These are phyloP conservation scores for Mycalesis mineus DNA, from an alignment of 2,888 invertebrate species.

Conservation along the genomic window DNA sequence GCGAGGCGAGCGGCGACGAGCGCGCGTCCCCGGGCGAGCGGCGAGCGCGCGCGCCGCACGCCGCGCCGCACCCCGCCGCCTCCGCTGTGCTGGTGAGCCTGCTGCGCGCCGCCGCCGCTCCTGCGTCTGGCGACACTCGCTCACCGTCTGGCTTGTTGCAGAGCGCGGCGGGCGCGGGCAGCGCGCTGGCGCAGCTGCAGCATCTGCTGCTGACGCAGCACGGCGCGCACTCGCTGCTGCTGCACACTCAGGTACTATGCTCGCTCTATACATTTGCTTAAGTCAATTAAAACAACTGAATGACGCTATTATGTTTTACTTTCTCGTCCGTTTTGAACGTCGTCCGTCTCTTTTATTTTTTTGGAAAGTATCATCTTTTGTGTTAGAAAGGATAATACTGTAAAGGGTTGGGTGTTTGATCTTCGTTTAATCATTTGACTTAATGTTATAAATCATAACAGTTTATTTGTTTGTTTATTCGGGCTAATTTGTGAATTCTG, in stretches of 20 bases:
- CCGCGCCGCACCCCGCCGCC: constrained; percentile 40
- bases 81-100: constrained; percentile 33
- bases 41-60: constrained; percentile 39
- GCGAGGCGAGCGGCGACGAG: constrained; percentile 68
- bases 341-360: too few relatives aligned
- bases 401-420: too few relatives aligned
- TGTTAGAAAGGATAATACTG: too few relatives aligned
- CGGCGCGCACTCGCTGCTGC: constrained; percentile 68
- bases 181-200: constrained; percentile 68
- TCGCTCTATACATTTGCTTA: background rate
- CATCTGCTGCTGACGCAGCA: constrained; percentile 68
- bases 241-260: constrained; percentile 63
- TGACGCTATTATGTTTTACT: too few relatives aligned
- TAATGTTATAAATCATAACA: too few relatives aligned
- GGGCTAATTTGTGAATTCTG: too few relatives aligned
- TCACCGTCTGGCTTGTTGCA: constrained; percentile 29
- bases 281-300: too few relatives aligned
- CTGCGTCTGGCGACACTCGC: too few relatives aligned
- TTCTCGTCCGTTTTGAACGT: too few relatives aligned
- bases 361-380: too few relatives aligned
- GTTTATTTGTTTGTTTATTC: too few relatives aligned
- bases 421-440: too few relatives aligned
- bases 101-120: background rate
- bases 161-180: constrained; percentile 63
- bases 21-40: constrained; percentile 51